phyloP scores from a whole-genome alignment of 2,113 vertebrate genomes.

The Actinemys pallida region DNA sequence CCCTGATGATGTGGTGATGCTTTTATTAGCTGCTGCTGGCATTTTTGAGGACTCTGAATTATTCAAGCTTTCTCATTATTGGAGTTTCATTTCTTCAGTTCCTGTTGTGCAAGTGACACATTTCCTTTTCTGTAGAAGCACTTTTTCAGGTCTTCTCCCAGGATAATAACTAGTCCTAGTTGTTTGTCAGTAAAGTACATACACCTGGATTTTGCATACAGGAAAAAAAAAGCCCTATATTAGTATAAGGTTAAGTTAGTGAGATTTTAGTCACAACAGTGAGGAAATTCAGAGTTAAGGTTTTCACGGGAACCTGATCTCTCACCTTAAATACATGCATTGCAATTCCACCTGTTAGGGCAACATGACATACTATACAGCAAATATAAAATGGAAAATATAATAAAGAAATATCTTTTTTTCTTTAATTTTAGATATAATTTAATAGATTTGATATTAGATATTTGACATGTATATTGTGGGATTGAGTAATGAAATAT shows the following conservation, averaged over 20 bases:
- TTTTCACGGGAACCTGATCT: not conserved
- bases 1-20: not conserved
- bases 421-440: not conserved
- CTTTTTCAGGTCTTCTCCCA: not conserved
- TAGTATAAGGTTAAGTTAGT: not conserved
- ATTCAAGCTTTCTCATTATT: not conserved
- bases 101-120: not conserved
- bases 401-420: not conserved
- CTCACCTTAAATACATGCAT: not conserved
- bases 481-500: not conserved
- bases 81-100: not conserved
- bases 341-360: not conserved
- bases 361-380: not conserved
- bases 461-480: not conserved
- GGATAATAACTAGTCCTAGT: not conserved
- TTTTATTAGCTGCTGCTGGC: not conserved
- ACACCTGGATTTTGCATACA: not conserved
- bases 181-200: not conserved
- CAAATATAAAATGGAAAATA: not conserved
- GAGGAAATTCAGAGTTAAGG: not conserved
- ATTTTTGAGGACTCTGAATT: not conserved
- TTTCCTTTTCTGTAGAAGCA: not conserved
- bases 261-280: not conserved
- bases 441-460: not conserved
- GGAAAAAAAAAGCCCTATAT: not conserved